phyloP scores from a whole-genome alignment of 2,113 vertebrate species.

The Ellobius talpinus region DNA sequence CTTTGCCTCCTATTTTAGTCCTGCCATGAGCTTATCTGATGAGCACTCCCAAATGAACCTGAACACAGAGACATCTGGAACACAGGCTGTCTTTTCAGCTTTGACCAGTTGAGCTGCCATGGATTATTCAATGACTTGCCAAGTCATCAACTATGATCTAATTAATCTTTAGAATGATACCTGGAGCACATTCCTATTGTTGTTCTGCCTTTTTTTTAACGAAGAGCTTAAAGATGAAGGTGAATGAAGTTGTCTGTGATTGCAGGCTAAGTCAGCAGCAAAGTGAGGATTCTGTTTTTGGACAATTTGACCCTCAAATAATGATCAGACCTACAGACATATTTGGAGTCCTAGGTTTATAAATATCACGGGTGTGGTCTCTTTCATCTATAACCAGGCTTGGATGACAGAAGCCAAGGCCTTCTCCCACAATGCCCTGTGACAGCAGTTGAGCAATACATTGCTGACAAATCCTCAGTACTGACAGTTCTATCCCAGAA shows the following conservation, averaged over 20 bases:
- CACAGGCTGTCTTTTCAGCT: not conserved
- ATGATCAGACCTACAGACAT: slow-evolving; percentile 84
- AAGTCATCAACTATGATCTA: not conserved
- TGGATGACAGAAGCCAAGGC: not conserved
- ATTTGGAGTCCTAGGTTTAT: slow-evolving; percentile 91
- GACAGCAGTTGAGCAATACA: not conserved
- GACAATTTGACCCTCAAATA: not conserved
- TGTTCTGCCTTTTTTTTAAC: slow-evolving; percentile 55
- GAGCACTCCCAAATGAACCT: not conserved
- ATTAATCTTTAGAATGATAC: slow-evolving; percentile 25
- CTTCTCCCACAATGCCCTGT: not conserved
- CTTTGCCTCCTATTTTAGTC: not conserved
- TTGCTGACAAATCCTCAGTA: not conserved
- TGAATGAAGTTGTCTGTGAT: not conserved
- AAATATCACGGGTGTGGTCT: slow-evolving; percentile 88
- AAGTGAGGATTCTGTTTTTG: not conserved
- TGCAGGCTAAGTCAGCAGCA: not conserved
- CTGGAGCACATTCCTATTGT: not conserved
- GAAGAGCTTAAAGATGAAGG: not conserved
- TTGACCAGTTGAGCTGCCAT: not conserved
- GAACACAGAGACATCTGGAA: not conserved
- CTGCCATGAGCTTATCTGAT: not conserved
- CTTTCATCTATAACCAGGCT: slow-evolving; percentile 87
- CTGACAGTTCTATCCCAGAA: not conserved
- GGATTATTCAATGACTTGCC: not conserved